Evolutionary conservation across 2,113 vertebrate species (phyloP), one percentile per base, ranked within the genome.

Genomic region (Pachypanchax playfairii): DNA sequence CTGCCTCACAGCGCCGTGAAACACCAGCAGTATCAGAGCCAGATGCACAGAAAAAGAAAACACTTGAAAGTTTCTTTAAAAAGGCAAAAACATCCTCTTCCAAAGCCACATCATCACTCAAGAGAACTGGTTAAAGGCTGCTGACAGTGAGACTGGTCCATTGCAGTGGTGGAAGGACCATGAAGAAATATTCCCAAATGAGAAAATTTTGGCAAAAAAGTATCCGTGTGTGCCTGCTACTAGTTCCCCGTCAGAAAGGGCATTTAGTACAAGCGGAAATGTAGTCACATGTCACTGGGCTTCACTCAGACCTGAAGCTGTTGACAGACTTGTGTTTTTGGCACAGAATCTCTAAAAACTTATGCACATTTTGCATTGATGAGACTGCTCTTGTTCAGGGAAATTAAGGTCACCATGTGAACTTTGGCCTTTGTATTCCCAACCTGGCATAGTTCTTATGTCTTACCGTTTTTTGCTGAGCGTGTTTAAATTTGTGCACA

Each of bases 191-290:
- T 53, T 35, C 6, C 50, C 10, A 22, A 53, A 53, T 29, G 29
- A 36, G 18, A 53, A 21, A 53, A 8, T 1, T 22, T 4, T 29
- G 47, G 47, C 47, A 6, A 53, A 36, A 53, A 53, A 36, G 6
- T 17, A 15, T 53, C 20, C 24, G 50, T 53, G 50, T 53, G 49
- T 21, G 7, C 29, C 29, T 51, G 29, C 4, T 6, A 6, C 17
- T n/a, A n/a, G n/a, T n/a, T n/a, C n/a, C n/a, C n/a, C n/a, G n/a
- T n/a, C n/a, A n/a, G n/a, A n/a, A n/a, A n/a, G n/a, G n/a, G n/a
- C n/a, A n/a, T n/a, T 53, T 9, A 36, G 29, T 9, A 52, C 31
- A 12, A 36, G 31, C 35, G 50, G 50, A 21, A 53, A 24, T 53
- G 12, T 36, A 7, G 31, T 53, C 10, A 22, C 12, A 33, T 52